Evolutionary conservation across 2,113 vertebrate species (phyloP), one percentile per base, ranked within the genome.

Genomic region (Lophius piscatorius): DNA sequence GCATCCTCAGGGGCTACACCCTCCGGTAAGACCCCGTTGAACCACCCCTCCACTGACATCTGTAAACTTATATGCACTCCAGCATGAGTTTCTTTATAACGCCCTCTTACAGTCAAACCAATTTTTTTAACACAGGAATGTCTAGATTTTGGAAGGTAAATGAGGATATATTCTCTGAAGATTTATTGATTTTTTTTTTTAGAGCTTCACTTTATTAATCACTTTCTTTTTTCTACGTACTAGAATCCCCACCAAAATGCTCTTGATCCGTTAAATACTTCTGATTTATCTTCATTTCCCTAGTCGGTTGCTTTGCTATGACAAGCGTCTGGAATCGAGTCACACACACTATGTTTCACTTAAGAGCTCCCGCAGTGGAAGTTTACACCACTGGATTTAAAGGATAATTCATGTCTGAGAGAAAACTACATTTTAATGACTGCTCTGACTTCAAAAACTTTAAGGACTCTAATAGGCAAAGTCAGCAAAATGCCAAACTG

Each of bases 1-100:
- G 97, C 9, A 80, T 96, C 69, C 90, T 99, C 49, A 92, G 92
- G 40, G 97, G 97, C 46, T 98, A 99, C 82, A 73, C 93, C 42
- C 88, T 98, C 87, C 92, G 96, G 97, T 98, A 56, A 76, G 85
- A 0, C 1, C 39, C 55, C 46, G 8, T 1, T 33, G 39, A 16
- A 31, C 22, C 0, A 10, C 17, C 66, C 22, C 5, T 14, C n/a
- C n/a, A 6, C 18, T 17, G 21, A 20, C 29, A 14, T 11, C 3
- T 35, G 3, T 14, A 13, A 3, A 13, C 12, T 10, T 35, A 13
- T 4, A 33, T 33, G 8, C 8, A 33, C 8, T 3, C 11, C 31
- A 33, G 31, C 31, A 12, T 33, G 31, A 11, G 10, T 5, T 9
- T 9, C 26, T 2, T 6, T 9, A 28, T 28, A 6, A 28, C 9